These are phyloP conservation scores for Drosophila erecta DNA, from an alignment of 1,140 invertebrate genomes.

Conservation along the genomic window DNA sequence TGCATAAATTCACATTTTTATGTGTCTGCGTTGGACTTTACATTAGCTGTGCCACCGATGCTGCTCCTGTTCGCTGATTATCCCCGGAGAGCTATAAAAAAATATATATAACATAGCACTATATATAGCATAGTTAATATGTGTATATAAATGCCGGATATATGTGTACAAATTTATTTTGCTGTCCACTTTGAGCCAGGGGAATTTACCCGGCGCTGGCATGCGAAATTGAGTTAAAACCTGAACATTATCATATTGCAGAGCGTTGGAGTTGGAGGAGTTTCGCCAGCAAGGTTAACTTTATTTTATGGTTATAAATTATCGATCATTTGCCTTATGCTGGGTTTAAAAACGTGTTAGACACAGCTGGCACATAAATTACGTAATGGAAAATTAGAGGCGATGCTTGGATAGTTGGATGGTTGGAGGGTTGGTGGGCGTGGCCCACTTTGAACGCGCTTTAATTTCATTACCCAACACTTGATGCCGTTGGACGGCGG, in stretches of 20 bases:
- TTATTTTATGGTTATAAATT: conserved; percentile 46
- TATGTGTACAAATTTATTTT: conserved; percentile 69
- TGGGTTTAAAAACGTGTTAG: conserved; percentile 34
- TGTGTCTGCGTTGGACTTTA: conserved; percentile 79
- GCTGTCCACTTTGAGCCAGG: conserved; percentile 43
- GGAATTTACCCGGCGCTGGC: conserved; percentile 41
- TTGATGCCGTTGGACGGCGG: conserved; percentile 9
- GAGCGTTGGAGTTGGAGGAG: not conserved
- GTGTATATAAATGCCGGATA: conserved; percentile 20
- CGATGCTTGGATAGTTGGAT: not conserved
- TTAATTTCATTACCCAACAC: conserved; percentile 76
- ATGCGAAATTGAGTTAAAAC: conserved; percentile 63
- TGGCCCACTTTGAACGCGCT: conserved; percentile 46
- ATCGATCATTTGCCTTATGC: conserved; percentile 43
- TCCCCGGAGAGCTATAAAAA: conserved; percentile 77
- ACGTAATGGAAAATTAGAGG: conserved; percentile 7
- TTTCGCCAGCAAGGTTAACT: conserved; percentile 28
- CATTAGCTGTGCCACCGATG: conserved; percentile 60
- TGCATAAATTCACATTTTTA: conserved; percentile 80
- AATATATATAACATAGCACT: conserved; percentile 55
- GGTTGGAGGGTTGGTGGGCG: conserved; percentile 1
- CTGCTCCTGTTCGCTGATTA: conserved; percentile 54
- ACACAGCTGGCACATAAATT: conserved; percentile 52
- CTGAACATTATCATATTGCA: conserved; percentile 40
- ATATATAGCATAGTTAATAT: conserved; percentile 36